A percentile compares a stretch with the other conserved stretches of the same genome.
These are phyloP conservation scores for Chromobotia macracanthus DNA, from an alignment of 2,797 vertebrate species.

Conservation along the genomic window DNA sequence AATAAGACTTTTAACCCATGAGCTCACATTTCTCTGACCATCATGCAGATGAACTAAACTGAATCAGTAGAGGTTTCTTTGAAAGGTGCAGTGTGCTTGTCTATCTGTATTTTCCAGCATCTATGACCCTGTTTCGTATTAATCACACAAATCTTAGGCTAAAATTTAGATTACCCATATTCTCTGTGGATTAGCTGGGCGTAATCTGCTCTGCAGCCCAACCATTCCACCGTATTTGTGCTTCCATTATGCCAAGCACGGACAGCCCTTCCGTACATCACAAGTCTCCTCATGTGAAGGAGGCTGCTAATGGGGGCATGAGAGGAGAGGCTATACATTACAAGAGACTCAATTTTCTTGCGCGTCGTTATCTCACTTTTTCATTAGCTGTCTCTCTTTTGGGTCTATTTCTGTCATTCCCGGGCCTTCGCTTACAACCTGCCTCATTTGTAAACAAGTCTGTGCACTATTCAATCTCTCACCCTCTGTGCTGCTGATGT, in stretches of 20 bases:
- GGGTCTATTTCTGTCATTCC: conserved; percentile 13
- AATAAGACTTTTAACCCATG: too few relatives aligned
- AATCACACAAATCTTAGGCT: conserved; percentile 55
- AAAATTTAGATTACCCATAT: conserved; percentile 66
- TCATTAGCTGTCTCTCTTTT: conserved; percentile 26
- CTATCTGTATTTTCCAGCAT: neutral
- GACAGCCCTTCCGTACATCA: conserved; percentile 31
- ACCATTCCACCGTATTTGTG: conserved; percentile 65
- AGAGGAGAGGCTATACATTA: conserved; percentile 46
- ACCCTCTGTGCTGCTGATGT: conserved; percentile 55
- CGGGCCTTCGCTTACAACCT: neutral
- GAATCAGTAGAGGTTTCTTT: conserved; percentile 27
- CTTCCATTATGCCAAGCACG: conserved; percentile 67
- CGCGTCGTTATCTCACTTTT: conserved; percentile 31
- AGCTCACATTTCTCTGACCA: neutral
- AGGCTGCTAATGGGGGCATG: conserved; percentile 60
- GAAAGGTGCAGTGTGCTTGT: neutral
- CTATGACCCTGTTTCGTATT: conserved; percentile 62
- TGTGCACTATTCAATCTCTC: conserved; percentile 8
- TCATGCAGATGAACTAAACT: neutral
- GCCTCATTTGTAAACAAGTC: conserved; percentile 41
- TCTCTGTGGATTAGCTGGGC: conserved; percentile 67
- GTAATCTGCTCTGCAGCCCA: conserved; percentile 73
- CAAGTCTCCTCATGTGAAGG: conserved; percentile 24
- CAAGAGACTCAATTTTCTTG: conserved; percentile 27